Percentiles rank a stretch among this genome's conserved stretches.
Conservation (phyloP, 2,113 vertebrate species). For the Micromys minutus region DNA sequence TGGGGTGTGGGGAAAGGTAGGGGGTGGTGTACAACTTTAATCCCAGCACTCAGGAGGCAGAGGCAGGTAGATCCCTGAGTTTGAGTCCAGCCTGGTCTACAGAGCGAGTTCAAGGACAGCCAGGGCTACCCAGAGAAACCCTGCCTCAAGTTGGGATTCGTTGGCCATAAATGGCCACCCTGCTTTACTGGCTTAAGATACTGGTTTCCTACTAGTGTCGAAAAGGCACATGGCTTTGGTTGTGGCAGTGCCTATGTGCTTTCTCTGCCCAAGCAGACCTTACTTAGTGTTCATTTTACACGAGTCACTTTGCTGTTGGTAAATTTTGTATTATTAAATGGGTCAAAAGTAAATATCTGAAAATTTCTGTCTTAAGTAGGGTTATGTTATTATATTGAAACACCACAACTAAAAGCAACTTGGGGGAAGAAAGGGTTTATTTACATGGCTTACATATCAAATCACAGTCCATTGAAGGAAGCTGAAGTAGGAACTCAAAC, state of each 20-base stretch:
- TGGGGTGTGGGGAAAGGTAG: neutral
- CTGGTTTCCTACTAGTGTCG: neutral
- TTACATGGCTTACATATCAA: neutral
- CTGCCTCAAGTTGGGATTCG: slow-evolving; percentile 4
- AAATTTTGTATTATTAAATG: slow-evolving; percentile 27
- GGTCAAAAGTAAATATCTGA: slow-evolving; percentile 22
- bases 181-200: slow-evolving; percentile 25
- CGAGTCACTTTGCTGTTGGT: neutral
- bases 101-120: neutral
- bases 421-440: neutral
- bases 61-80: neutral
- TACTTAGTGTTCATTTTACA: neutral
- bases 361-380: neutral
- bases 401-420: neutral
- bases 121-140: neutral
- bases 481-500: neutral
- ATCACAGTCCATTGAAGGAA: neutral
- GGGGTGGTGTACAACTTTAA: neutral
- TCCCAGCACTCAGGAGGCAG: neutral
- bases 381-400: neutral
- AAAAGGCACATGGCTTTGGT: neutral
- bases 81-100: neutral
- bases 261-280: neutral
- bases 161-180: neutral
- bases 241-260: neutral